Evolutionary conservation across 2,113 vertebrate genomes (phyloP), one percentile per base, ranked within the genome.

Genomic region (Chelonoidis abingdonii): DNA sequence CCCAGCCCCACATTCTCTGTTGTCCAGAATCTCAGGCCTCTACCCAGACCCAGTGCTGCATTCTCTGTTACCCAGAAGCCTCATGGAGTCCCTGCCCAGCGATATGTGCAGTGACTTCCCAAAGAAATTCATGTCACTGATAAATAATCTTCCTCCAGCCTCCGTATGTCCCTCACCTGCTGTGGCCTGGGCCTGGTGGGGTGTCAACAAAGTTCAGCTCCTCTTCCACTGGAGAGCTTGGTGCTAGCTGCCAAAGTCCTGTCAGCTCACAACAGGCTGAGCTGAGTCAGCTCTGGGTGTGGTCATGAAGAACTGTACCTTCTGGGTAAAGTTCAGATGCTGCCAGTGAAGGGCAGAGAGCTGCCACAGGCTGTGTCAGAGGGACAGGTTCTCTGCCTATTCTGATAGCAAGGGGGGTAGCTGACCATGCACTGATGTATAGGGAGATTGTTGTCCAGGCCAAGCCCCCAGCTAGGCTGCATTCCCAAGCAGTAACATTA

Each of bases 331-430:
- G 90, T 87, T 87, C 85, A 87, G 5, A 53, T 50, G 72, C n/a
- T 76, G 10, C 31, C 56, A 5, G 6, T 38, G 41, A 86, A 17
- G 38, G 25, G 62, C 57, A 69, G 49, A 44, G 35, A 57, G 38
- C 22, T 44, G 72, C 22, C 41, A 27, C 12, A 47, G 25, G 75
- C 44, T 78, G 75, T 25, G 7, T 47, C 27, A 25, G 75, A 47
- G 22, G 41, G 47, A 78, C 75, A 29, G 38, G 47, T 21, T 38
- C 41, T 44, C 22, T 47, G 41, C 7, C 35, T 31, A 10, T 54
- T 84, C 57, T 87, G 50, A 31, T 29, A 6, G 17, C 29, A 59
- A 38, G 12, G 13, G 0, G 0, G 35, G 24, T 62, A 54, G 10
- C 53, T 50, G 17, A n/a, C 31, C 21, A 3, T 17, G 31, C 57